Evolutionary conservation across 2,888 invertebrate species (phyloP), one percentile per base, ranked within the genome.

Genomic region (Ischnus inquisitorius): DNA sequence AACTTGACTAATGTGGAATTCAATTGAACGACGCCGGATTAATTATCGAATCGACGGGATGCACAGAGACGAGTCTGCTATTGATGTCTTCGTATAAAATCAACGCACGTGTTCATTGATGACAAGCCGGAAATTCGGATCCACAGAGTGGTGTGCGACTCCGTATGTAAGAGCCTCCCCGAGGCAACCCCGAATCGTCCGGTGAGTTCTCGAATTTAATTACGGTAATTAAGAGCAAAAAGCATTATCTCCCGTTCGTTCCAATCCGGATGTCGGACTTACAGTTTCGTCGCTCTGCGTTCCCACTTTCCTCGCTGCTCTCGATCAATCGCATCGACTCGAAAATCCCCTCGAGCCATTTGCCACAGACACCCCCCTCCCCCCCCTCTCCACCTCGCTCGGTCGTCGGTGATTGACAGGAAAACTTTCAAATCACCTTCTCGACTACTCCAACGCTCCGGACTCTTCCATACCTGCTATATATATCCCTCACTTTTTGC

Each of bases 151-250:
- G 86, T 85, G 62, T 67, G 79, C 84, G 78, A 62, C 82, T 85
- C 85, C 54, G 39, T 65, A 54, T 54, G 25, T 43, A 69, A 81
- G 62, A 69, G 75, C 34, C 43, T 34, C 34, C 41, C 75, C 51
- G 72, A 60, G 72, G 57, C 60, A 67, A 14, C 65, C 46, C 57
- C 71, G 48, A 77, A 77, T 72, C 67, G 16, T 34, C 85, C 89
- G 92, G 92, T 92, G 90, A 92, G 92, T 92, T 91, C 87, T 89
- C 85, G 86, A 89, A 90, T 92, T 92, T 90, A 92, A 92, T 92
- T 90, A 90, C 88, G 87, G 89, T 90, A 90, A 91, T 92, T 92
- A 90, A 88, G 90, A 88, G 84, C 87, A 85, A 89, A 91, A 91
- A 90, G 90, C 90, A 88, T 89, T 86, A 88, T 86, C 85, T 86